These are phyloP conservation scores for Sebastes hopkinsi DNA, from an alignment of 2,797 vertebrate genomes.

Conservation along the genomic window DNA sequence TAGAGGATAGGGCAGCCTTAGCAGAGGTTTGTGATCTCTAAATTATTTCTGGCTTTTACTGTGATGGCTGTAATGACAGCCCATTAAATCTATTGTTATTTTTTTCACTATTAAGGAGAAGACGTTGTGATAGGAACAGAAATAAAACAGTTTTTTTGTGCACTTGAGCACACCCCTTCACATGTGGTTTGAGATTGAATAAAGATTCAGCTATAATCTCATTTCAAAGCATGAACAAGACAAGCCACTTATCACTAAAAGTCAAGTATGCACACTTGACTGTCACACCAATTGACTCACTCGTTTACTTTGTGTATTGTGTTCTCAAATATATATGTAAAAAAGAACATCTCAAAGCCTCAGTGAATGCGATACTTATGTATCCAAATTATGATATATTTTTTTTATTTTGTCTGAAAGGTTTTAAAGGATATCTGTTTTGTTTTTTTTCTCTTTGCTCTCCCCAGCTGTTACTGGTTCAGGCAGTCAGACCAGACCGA, in stretches of 20 bases:
- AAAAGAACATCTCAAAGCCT: background rate
- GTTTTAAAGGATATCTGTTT: background rate
- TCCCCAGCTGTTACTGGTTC: slow-evolving; percentile 89
- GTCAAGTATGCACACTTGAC: background rate
- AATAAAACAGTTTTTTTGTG: background rate
- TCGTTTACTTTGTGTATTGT: background rate
- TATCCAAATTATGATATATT: background rate
- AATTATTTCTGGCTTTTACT: background rate
- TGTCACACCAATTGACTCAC: background rate
- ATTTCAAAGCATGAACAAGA: slow-evolving; percentile 1
- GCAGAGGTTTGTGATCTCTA: background rate
- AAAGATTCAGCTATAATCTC: background rate
- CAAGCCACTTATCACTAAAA: background rate
- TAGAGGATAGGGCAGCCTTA: background rate
- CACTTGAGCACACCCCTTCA: background rate
- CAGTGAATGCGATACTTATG: background rate
- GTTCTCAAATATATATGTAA: background rate
- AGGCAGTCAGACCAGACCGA: slow-evolving; percentile 91
- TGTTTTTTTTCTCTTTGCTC: background rate
- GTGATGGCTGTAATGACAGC: background rate
- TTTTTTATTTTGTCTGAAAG: background rate
- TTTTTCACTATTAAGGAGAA: background rate
- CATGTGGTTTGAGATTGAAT: background rate
- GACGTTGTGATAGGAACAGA: background rate
- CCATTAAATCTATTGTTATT: background rate